A percentile compares a stretch with the other conserved stretches of the same genome.
These are phyloP conservation scores for Eufriesea mexicana DNA, from an alignment of 1,140 invertebrate species.

Conservation along the genomic window DNA sequence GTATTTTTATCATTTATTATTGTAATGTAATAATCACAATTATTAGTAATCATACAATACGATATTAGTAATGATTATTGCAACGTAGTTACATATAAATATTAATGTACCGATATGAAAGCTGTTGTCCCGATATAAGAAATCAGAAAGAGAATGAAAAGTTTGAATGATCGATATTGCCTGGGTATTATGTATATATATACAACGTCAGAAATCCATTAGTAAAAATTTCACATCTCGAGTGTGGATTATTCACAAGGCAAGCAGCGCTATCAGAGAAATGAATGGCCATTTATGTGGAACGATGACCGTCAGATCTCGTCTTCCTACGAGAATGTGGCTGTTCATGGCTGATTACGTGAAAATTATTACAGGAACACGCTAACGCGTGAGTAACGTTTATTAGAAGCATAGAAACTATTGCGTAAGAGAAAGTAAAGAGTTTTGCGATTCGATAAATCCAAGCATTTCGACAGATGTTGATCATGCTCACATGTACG, in stretches of 20 bases:
- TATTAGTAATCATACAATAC: too few relatives aligned
- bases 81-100: too few relatives aligned
- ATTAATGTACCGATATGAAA: too few relatives aligned
- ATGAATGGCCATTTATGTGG: conserved; percentile 22
- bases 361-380: conserved; percentile 16
- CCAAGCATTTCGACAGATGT: background rate
- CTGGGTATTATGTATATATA: too few relatives aligned
- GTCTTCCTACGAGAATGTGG: background rate
- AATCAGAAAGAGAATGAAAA: too few relatives aligned
- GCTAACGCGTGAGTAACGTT: background rate
- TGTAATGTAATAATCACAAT: too few relatives aligned
- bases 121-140: too few relatives aligned
- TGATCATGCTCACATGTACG: background rate
- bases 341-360: conserved; percentile 28
- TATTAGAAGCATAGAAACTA: conserved; percentile 14
- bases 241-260: background rate
- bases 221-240: background rate
- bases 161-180: too few relatives aligned
- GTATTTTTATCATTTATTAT: too few relatives aligned
- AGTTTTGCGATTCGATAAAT: background rate
- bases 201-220: background rate
- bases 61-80: too few relatives aligned
- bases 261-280: background rate
- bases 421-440: conserved; percentile 29
- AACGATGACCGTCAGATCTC: conserved; percentile 4